Conservation (phyloP, 2,113 vertebrate genomes). For the Procavia capensis region DNA sequence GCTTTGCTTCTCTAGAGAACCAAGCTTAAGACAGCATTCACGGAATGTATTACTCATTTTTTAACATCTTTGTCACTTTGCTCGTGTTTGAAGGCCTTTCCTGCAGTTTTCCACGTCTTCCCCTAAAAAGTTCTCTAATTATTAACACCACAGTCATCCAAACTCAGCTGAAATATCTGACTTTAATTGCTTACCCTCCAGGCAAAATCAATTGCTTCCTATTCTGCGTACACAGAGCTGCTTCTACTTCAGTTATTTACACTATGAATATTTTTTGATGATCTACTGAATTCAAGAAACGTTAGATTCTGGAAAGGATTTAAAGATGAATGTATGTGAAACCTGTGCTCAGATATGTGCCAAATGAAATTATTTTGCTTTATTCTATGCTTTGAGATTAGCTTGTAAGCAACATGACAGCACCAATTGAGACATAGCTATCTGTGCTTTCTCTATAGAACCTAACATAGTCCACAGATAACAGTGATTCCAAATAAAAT, state of each 20-base stretch:
- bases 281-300: background rate
- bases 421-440: background rate
- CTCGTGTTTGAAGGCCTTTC: background rate
- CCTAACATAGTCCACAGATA: background rate
- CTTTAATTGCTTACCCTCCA: background rate
- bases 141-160: background rate
- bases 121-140: background rate
- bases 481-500: background rate
- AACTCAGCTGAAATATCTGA: background rate
- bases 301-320: background rate
- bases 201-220: background rate
- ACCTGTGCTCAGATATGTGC: background rate
- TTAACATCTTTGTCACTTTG: background rate
- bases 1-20: too few relatives aligned
- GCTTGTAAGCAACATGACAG: background rate
- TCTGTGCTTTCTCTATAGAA: background rate
- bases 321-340: background rate
- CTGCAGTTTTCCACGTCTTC: background rate
- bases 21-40: too few relatives aligned
- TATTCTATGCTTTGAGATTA: background rate
- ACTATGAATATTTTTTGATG: background rate
- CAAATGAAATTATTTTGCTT: background rate
- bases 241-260: background rate
- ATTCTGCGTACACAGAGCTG: background rate
- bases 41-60: background rate